These are phyloP conservation scores for Rotaria magnacalcarata DNA, from an alignment of 2,888 invertebrate genomes.

Conservation along the genomic window DNA sequence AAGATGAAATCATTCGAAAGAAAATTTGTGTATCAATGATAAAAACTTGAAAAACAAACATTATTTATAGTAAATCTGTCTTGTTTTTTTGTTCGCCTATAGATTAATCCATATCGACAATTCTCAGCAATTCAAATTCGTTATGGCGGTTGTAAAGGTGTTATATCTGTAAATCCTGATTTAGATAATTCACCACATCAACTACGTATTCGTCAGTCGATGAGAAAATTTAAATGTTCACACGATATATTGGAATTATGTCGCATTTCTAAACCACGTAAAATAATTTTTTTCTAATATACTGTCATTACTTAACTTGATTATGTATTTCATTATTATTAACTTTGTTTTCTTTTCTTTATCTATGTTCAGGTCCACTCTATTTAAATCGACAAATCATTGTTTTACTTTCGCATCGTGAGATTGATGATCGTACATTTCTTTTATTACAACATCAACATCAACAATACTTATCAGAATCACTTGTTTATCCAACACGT, in stretches of 20 bases:
- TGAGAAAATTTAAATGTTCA: slow-evolving; percentile 11
- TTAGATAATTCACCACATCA: slow-evolving; percentile 30
- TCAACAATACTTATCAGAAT: neutral
- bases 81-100: neutral
- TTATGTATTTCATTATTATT: neutral
- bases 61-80: too few species aligned
- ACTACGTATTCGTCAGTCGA: slow-evolving; percentile 8
- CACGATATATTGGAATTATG: slow-evolving; percentile 35
- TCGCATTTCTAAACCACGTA: slow-evolving; percentile 32
- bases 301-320: neutral
- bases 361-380: neutral
- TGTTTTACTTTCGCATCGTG: slow-evolving; percentile 24
- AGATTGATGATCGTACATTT: slow-evolving; percentile 23
- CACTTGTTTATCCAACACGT: slow-evolving; percentile 6
- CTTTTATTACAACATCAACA: slow-evolving; percentile 14
- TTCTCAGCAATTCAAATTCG: slow-evolving; percentile 26
- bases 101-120: slow-evolving; percentile 33
- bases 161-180: slow-evolving; percentile 25
- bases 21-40: too few species aligned
- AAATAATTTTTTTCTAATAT: neutral
- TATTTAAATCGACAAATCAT: slow-evolving; percentile 35
- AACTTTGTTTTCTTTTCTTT: too few species aligned
- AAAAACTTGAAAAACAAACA: too few species aligned
- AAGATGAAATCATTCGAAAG: too few species aligned
- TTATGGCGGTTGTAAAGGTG: slow-evolving; percentile 23